phyloP scores from a whole-genome alignment of 2,888 invertebrate genomes.

The Oasisia sp. region DNA sequence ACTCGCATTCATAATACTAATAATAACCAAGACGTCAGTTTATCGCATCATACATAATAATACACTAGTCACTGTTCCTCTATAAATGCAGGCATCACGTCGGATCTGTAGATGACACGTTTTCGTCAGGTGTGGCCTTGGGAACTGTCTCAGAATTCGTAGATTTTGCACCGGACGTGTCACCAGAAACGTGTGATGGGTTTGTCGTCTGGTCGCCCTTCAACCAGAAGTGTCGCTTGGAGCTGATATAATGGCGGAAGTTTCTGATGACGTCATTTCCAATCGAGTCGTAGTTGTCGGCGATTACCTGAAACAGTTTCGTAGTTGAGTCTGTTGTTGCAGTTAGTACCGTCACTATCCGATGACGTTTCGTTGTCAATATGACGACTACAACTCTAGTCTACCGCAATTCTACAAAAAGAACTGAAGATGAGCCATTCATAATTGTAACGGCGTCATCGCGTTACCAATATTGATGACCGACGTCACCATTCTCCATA shows the following conservation, averaged over 20 bases:
- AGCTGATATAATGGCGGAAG: constrained; percentile 58
- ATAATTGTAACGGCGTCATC: too few relatives aligned
- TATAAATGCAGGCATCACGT: not conserved
- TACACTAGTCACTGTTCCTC: not conserved
- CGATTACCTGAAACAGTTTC: constrained; percentile 52
- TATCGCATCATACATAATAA: not conserved
- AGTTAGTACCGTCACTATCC: not conserved
- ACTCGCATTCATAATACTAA: not conserved
- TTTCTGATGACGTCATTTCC: constrained; percentile 59
- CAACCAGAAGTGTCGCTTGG: constrained; percentile 55
- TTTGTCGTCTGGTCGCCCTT: constrained; percentile 43
- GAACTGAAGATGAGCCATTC: too few relatives aligned
- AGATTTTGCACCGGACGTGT: not conserved
- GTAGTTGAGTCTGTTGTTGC: not conserved
- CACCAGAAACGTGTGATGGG: not conserved
- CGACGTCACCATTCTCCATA: too few relatives aligned
- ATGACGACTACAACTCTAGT: too few relatives aligned
- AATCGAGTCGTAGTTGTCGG: constrained; percentile 58
- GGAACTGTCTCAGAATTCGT: not conserved
- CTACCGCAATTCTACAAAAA: too few relatives aligned
- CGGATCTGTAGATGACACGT: not conserved
- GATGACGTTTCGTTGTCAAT: not conserved
- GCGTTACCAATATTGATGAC: too few relatives aligned
- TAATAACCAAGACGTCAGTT: not conserved
- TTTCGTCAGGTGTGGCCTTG: not conserved